phyloP scores from a whole-genome alignment of 2,113 vertebrate genomes.

The Perca flavescens region DNA sequence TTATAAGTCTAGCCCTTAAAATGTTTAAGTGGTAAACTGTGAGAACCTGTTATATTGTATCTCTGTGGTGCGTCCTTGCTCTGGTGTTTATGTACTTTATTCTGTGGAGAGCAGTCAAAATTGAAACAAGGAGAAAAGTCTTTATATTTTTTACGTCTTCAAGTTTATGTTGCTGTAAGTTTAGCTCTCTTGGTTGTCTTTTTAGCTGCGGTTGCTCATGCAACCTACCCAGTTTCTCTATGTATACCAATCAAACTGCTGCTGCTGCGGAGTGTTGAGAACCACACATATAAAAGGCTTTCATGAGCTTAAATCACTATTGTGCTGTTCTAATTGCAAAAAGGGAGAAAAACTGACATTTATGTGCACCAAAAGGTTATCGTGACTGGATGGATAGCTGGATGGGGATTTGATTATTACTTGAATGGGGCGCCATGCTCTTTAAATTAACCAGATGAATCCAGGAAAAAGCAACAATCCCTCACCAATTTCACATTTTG shows the following conservation, averaged over 20 bases:
- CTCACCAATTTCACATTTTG: constrained; percentile 14
- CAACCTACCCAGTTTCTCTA: not conserved
- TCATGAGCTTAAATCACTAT: not conserved
- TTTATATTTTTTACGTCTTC: not conserved
- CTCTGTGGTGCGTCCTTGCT: not conserved
- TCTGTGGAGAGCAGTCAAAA: not conserved
- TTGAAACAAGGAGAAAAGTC: constrained; percentile 14
- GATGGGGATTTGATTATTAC: constrained; percentile 6
- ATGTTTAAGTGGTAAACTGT: constrained; percentile 15
- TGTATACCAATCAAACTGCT: constrained; percentile 1
- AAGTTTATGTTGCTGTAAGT: not conserved
- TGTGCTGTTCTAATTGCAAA: constrained; percentile 23
- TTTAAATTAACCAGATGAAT: not conserved
- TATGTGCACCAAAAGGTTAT: constrained; percentile 32
- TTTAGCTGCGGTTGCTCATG: not conserved
- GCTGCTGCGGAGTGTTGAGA: not conserved
- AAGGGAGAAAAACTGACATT: constrained; percentile 12
- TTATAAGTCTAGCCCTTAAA: constrained; percentile 9
- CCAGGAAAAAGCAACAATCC: constrained; percentile 14
- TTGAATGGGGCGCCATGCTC: not conserved
- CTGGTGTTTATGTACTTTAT: constrained; percentile 11
- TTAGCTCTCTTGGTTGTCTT: not conserved
- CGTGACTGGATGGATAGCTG: constrained; percentile 4
- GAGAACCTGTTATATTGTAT: not conserved
- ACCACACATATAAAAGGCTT: not conserved